Evolutionary conservation across 2,888 invertebrate genomes (phyloP), one percentile per base, ranked within the genome.

Genomic region (Mesorhabditis spiculigera): DNA sequence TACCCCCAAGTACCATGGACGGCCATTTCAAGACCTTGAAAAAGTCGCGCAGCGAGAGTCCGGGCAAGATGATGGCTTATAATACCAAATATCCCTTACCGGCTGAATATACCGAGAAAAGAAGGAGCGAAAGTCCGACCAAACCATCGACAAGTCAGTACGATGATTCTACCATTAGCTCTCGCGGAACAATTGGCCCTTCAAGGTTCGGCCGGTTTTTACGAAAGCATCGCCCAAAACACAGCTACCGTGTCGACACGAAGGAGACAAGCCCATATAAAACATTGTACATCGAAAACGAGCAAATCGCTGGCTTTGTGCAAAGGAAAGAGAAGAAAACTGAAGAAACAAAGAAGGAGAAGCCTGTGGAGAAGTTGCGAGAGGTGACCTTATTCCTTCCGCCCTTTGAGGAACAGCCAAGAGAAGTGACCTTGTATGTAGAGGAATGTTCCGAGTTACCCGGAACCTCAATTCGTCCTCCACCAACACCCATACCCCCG

Each of bases 321-420:
- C 58, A 50, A 50, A 50, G 58, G 58, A 50, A 50, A 50, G 58
- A 50, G 58, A 10, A n/a, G n/a, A n/a, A 50, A 50, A n/a, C n/a
- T 10, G 58, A 13, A n/a, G 58, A 50, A 3, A 50, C 8, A 50
- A 50, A 13, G n/a, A 13, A 13, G 58, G n/a, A 50, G n/a, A n/a
- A 50, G n/a, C 58, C 58, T 13, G n/a, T 50, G 58, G 58, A 50
- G n/a, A 50, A 10, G n/a, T 10, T 50, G 58, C 8, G 58, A 50
- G 58, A 50, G n/a, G 58, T 50, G 58, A 50, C 58, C n/a, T n/a
- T 50, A 50, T 50, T 50, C n/a, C n/a, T 50, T 10, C 58, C 58
- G 58, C 28, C 28, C 28, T 28, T 28, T 28, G 28, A 28, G 28
- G 28, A 28, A 28, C 28, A 28, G 28, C 28, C 28, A 28, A 28